phyloP scores from a whole-genome alignment of 2,797 vertebrate genomes.

The Sebastes diploproa region DNA sequence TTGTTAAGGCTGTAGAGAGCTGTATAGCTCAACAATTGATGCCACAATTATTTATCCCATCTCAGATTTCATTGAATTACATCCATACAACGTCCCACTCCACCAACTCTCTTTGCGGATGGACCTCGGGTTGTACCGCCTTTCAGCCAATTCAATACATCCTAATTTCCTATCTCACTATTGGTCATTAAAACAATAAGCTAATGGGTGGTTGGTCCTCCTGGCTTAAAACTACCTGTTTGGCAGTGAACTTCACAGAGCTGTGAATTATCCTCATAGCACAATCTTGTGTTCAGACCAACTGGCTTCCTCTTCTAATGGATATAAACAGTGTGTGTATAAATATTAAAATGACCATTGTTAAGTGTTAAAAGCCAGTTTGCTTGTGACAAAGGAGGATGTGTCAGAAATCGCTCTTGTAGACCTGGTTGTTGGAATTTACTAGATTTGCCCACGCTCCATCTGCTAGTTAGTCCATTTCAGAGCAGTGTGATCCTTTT shows the following conservation, averaged over 20 bases:
- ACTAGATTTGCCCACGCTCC: slow-evolving; percentile 64
- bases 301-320: background rate
- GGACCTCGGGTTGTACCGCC: background rate
- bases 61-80: slow-evolving; percentile 3
- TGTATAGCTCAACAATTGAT: background rate
- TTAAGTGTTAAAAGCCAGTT: slow-evolving; percentile 39
- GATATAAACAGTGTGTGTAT: slow-evolving; percentile 12
- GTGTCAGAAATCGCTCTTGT: slow-evolving; percentile 41
- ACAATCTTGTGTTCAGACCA: background rate
- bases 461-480: slow-evolving; percentile 59
- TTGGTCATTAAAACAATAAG: background rate
- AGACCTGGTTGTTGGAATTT: slow-evolving; percentile 58
- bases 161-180: background rate
- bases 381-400: slow-evolving; percentile 45
- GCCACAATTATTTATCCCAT: background rate
- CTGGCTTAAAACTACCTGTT: background rate
- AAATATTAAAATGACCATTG: slow-evolving; percentile 15
- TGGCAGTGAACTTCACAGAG: background rate
- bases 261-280: slow-evolving; percentile 1
- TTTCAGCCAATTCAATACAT: background rate
- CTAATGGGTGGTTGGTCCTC: background rate
- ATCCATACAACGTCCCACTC: background rate
- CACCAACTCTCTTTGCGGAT: background rate
- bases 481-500: slow-evolving; percentile 38
- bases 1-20: background rate